Evolutionary conservation across 2,113 vertebrate genomes (phyloP).

Genomic region (Hyperopisus bebe): DNA sequence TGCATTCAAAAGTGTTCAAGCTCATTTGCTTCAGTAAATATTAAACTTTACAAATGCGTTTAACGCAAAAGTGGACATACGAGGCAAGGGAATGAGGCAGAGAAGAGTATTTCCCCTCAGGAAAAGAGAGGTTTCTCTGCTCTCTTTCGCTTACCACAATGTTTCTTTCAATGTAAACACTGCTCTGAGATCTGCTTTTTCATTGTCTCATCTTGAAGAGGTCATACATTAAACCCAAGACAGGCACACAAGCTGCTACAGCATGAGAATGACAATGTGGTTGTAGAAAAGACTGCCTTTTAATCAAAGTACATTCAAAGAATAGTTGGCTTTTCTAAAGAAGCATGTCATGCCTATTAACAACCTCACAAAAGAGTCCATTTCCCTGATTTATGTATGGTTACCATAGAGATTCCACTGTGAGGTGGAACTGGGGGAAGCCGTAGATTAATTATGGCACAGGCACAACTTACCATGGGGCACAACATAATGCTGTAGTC

Average conservation of each 20-base stretch:
- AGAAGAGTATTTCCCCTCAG: not conserved
- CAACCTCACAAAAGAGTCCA: conserved; percentile 74
- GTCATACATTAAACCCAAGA: conserved; percentile 82
- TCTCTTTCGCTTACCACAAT: conserved; percentile 21
- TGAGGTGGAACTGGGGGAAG: conserved; percentile 70
- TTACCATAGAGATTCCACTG: conserved; percentile 71
- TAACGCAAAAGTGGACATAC: not conserved
- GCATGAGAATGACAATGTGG: conserved; percentile 76
- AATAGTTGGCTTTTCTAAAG: conserved; percentile 76
- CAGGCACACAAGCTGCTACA: conserved; percentile 80
- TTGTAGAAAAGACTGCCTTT: conserved; percentile 70
- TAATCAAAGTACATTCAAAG: conserved; percentile 49
- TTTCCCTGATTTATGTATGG: conserved; percentile 77
- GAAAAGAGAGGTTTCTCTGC: not conserved
- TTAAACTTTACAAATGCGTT: not conserved
- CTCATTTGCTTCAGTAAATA: not conserved
- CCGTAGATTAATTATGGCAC: conserved; percentile 49
- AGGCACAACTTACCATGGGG: conserved; percentile 32
- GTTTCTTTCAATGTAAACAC: conserved; percentile 75
- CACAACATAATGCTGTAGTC: not conserved
- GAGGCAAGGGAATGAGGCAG: not conserved
- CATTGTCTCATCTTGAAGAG: conserved; percentile 71
- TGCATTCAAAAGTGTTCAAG: not conserved
- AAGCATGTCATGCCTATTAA: conserved; percentile 75
- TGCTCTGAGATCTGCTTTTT: conserved; percentile 71